phyloP scores from a whole-genome alignment of 2,797 vertebrate genomes.

The Apodemus agrarius region DNA sequence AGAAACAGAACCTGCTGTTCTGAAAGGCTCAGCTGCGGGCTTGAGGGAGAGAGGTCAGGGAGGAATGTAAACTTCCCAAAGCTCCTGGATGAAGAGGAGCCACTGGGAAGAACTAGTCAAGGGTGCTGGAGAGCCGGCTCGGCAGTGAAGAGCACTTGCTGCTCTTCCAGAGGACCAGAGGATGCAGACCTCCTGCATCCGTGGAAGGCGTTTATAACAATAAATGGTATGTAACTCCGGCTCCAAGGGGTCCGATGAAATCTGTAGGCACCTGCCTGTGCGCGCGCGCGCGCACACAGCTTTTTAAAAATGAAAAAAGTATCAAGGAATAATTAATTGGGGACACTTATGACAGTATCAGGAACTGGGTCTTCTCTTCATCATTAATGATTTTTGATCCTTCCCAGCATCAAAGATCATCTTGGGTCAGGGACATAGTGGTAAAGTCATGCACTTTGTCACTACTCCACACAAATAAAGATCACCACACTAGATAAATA shows the following conservation, averaged over 20 bases:
- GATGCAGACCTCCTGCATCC: too few species aligned
- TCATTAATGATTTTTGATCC: not conserved
- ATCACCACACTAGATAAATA: not conserved
- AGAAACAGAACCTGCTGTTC: not conserved
- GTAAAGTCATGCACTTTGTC: not conserved
- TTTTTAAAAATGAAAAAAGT: too few species aligned
- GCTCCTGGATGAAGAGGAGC: not conserved
- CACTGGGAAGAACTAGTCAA: not conserved
- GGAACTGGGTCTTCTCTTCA: not conserved
- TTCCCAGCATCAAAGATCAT: not conserved
- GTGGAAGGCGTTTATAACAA: too few species aligned
- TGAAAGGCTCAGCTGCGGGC: not conserved
- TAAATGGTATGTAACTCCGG: too few species aligned
- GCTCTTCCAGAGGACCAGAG: not conserved
- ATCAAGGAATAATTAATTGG: not conserved
- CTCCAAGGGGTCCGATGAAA: not conserved
- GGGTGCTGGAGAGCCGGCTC: not conserved
- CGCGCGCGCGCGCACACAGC: not conserved
- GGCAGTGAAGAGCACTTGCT: not conserved
- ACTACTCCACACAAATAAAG: not conserved
- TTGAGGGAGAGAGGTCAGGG: not conserved
- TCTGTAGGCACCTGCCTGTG: not conserved
- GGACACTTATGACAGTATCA: not conserved
- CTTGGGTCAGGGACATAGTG: not conserved
- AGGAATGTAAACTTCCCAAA: conserved; percentile 37